Base-by-base conservation (phyloP, 2,113 vertebrate species). In the Pitta sordida region DNA sequence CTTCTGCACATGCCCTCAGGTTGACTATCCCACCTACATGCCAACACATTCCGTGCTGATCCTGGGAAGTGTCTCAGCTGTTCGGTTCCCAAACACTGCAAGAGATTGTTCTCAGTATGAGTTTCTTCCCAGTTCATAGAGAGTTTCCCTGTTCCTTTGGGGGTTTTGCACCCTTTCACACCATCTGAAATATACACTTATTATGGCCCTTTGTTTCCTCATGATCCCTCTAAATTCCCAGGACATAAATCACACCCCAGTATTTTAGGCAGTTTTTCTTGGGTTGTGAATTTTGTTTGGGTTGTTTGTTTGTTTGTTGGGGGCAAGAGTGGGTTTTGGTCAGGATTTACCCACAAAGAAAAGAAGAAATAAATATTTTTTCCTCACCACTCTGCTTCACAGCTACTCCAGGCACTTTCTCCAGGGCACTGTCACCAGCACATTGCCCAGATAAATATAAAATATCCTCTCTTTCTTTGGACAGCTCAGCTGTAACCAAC, bases 31-130 rank as follows among this genome's bases (percentile, higher is more conserved):
- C n/a, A 11, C 30, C 76, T 9, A 1, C 3, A 15, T 4, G 3
- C n/a, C 30, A 8, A 0, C 1, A 15, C 15, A 3, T 0, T 11
- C 11, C 23, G 16, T 18, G 17, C 29, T 44, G n/a, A 1, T 2
- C 27, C 88, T 27, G 24, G 10, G 15, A 26, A 24, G 37, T 3
- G n/a, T 7, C 73, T 13, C 3, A 3, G 58, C 48, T 46, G 49
- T 2, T 20, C 20, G 16, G 16, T 2, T 48, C 87, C 73, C 13
- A 30, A 56, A 49, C 13, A 29, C n/a, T 15, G 21, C 60, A 60
- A 43, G 1, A n/a, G 36, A 7, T 62, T 24, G 6, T 39, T 19
- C 51, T 22, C 59, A 46, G 7, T 13, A 9, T 2, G 16, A 27
- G 12, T 20, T 77, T 53, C 13, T 52, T 51, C 22, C 53, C 41